Base-by-base conservation (phyloP, 2,113 vertebrate genomes). In the Psephotus haematonotus region DNA sequence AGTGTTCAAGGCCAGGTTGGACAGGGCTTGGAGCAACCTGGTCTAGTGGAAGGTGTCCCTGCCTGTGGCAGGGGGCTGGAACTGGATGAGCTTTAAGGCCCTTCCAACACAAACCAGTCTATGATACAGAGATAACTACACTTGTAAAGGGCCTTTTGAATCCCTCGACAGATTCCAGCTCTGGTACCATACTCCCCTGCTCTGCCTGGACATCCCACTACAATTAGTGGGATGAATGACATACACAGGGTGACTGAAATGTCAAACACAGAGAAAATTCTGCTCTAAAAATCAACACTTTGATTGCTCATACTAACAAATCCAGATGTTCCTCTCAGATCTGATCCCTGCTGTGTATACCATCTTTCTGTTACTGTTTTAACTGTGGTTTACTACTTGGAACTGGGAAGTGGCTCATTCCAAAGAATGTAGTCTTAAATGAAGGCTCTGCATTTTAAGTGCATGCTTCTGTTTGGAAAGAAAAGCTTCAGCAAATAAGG, bases 401-500 rank as follows among this genome's bases (percentile, higher is more conserved):
- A 57, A 69, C 27, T 3, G 31, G 62, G 67, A 76, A 85, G 65
- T 4, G 41, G 59, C 50, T 62, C 13, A 0, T 33, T 37, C 74
- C 31, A 75, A 79, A 80, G 84, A 92, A 90, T n/a, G 52, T 2
- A 20, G 82, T 31, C 49, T 91, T 5, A 55, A 71, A 71, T 1
- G 14, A 81, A 82, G 59, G 22, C 50, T 57, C 31, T 53, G 84
- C 81, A 85, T 63, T 79, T 85, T 53, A 49, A 77, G 74, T 27
- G 78, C 65, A 19, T 53, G 53, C 41, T 82, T 90, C 52, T 79
- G 75, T 80, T 90, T 63, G 79, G 90, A 82, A 90, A 95, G 93
- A 41, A 85, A 63, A 87, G 59, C 93, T 80, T 20, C 75, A 74
- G 75, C 87, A 87, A 92, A 46, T 24, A 13, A 68, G 86, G 70